phyloP scores from a whole-genome alignment of 2,797 vertebrate genomes.

The Megaceryle alcyon region DNA sequence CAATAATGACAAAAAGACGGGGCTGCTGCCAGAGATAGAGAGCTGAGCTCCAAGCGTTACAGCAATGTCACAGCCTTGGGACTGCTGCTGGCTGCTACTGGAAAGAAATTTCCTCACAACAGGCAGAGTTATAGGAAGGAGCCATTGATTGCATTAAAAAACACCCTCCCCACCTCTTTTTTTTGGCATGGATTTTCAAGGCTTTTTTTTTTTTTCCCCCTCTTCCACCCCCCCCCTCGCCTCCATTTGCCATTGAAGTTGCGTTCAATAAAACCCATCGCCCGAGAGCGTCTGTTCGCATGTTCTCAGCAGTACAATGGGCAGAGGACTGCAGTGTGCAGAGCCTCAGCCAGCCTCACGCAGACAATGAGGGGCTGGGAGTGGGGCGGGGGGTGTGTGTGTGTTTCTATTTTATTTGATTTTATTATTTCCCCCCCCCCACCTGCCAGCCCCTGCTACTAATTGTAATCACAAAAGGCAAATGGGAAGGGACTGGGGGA shows the following conservation, averaged over 20 bases:
- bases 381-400: not conserved
- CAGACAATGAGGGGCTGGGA: conserved; percentile 62
- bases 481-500: conserved; percentile 43
- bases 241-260: conserved; percentile 70
- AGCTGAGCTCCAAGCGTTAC: conserved; percentile 60
- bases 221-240: too few species aligned
- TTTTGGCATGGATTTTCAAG: conserved; percentile 6
- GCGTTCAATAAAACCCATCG: conserved; percentile 65
- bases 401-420: conserved; percentile 20
- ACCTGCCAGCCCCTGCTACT: conserved; percentile 34
- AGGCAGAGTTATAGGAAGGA: conserved; percentile 63
- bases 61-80: conserved; percentile 68
- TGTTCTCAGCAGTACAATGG: conserved; percentile 66
- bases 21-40: conserved; percentile 70
- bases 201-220: not conserved
- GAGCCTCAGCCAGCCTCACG: conserved; percentile 45
- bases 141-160: conserved; percentile 65
- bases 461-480: conserved; percentile 68
- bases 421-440: not conserved
- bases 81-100: conserved; percentile 66
- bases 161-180: conserved; percentile 45
- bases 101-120: conserved; percentile 66
- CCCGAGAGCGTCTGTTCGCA: conserved; percentile 56
- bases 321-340: conserved; percentile 62
- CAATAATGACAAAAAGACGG: conserved; percentile 66